Evolutionary conservation across 2,888 invertebrate species (phyloP).

Genomic region (Rhagonycha lutea): DNA sequence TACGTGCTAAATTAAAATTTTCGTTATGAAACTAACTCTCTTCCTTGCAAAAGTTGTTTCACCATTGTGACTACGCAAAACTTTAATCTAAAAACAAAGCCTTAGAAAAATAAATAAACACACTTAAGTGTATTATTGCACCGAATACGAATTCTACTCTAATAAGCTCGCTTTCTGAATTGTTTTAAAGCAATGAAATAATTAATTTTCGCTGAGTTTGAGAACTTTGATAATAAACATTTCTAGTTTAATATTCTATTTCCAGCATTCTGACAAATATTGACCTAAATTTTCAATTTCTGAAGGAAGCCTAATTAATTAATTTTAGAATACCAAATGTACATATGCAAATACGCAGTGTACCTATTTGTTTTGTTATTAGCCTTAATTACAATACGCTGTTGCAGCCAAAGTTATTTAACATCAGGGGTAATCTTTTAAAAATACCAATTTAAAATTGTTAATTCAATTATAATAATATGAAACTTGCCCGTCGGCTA

Average conservation of each 20-base stretch:
- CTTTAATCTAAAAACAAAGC: not conserved
- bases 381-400: not conserved
- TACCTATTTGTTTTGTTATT: not conserved
- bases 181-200: conserved; percentile 12
- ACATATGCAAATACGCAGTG: conserved; percentile 13
- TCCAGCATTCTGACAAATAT: conserved; percentile 14
- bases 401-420: not conserved
- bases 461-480: not conserved
- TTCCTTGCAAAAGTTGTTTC: not conserved
- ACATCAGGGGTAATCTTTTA: not conserved
- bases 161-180: conserved; percentile 9
- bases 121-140: not conserved
- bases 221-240: conserved; percentile 14
- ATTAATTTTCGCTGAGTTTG: conserved; percentile 12
- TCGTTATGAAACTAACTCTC: not conserved
- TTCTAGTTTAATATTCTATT: conserved; percentile 15
- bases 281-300: conserved; percentile 12
- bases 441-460: not conserved
- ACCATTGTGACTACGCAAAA: not conserved
- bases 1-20: not conserved
- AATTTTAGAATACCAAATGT: conserved; percentile 13
- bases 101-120: not conserved
- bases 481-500: not conserved
- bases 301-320: conserved; percentile 15
- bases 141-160: conserved; percentile 8